Conservation (phyloP, 2,113 vertebrate genomes). For the Callocephalon fimbriatum region DNA sequence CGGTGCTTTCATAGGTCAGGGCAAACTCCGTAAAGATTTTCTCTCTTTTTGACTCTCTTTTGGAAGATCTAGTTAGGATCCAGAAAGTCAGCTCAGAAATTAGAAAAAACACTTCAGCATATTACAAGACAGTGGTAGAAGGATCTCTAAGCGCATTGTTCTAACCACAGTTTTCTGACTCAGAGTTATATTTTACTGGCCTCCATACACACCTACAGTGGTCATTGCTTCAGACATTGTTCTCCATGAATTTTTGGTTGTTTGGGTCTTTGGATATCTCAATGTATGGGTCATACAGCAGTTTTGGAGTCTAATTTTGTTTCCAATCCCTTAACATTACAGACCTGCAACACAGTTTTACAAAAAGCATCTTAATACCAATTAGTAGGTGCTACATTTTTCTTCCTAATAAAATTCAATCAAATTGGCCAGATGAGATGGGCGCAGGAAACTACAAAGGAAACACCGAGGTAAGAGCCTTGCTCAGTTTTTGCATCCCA, state of each 20-base stretch:
- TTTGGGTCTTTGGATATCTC: background rate
- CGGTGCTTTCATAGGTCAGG: conserved; percentile 49
- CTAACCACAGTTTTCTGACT: background rate
- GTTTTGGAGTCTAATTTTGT: background rate
- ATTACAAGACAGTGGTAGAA: background rate
- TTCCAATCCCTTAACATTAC: background rate
- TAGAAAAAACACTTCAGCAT: background rate
- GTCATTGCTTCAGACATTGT: background rate
- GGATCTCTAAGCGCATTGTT: background rate
- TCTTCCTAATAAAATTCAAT: background rate
- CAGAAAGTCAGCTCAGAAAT: conserved; percentile 2
- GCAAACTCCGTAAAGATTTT: conserved; percentile 46
- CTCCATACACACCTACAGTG: fast-evolving
- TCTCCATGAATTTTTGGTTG: background rate
- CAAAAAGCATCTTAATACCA: background rate
- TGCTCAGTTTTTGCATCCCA: background rate
- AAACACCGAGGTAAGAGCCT: background rate
- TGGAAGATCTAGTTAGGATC: conserved; percentile 15
- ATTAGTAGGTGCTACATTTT: background rate
- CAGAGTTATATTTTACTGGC: background rate
- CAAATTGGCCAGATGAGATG: background rate
- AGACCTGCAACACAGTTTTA: background rate
- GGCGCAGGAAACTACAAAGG: background rate
- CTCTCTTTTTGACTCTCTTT: conserved; percentile 18
- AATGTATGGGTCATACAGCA: background rate